Conservation (phyloP, 2,797 vertebrate genomes). For the Chaenodraco wilsoni region DNA sequence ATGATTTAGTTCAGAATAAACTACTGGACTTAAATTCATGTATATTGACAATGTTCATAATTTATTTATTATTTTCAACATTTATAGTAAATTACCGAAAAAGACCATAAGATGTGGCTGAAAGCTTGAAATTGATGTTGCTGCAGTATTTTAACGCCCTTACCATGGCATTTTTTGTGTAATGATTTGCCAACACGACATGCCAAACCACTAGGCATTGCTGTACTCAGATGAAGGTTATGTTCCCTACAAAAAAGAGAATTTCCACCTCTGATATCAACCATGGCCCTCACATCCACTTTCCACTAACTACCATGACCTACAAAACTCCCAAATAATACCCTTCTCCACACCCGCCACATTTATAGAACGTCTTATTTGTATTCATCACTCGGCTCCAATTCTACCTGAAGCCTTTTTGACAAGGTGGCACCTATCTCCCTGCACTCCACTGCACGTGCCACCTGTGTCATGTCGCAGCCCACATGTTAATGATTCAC, state of each 20-base stretch:
- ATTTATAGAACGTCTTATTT: conserved; percentile 55
- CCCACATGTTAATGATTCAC: conserved; percentile 70
- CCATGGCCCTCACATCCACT: conserved; percentile 6
- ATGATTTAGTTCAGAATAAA: too few species aligned
- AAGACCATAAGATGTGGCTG: too few species aligned
- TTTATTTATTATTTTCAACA: too few species aligned
- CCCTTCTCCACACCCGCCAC: conserved; percentile 43
- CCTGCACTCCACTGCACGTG: conserved; percentile 23
- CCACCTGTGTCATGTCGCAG: conserved; percentile 49
- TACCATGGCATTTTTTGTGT: not conserved
- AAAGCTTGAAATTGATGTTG: not conserved
- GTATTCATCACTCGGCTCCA: conserved; percentile 55
- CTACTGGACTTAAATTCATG: too few species aligned
- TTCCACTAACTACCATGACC: conserved; percentile 39
- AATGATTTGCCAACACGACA: conserved; percentile 4
- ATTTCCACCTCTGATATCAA: conserved; percentile 33
- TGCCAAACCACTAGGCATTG: not conserved
- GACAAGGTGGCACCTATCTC: conserved; percentile 50
- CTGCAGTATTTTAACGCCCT: conserved; percentile 1
- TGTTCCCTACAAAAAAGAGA: conserved; percentile 10
- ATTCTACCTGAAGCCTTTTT: conserved; percentile 46
- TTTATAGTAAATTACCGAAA: too few species aligned
- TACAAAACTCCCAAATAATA: conserved; percentile 50
- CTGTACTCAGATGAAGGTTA: conserved; percentile 28
- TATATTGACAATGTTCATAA: too few species aligned